These are phyloP conservation scores for Chelonoidis abingdonii DNA, from an alignment of 2,113 vertebrate species.

Conservation along the genomic window DNA sequence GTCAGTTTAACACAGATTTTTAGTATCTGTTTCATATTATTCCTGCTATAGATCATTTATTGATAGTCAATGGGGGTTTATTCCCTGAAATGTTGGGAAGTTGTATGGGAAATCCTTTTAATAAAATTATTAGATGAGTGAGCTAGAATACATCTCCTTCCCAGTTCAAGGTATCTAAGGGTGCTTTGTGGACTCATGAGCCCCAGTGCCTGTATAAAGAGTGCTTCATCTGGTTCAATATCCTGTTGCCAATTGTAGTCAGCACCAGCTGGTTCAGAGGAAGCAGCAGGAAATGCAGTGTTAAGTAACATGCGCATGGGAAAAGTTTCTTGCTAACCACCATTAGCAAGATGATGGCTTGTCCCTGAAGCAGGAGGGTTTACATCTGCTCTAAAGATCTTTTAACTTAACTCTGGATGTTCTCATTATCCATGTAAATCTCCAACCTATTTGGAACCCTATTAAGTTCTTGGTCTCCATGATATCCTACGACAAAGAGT, in stretches of 20 bases:
- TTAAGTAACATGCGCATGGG: neutral
- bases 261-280: slow-evolving; percentile 19
- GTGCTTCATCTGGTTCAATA: neutral
- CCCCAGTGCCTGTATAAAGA: slow-evolving; percentile 1
- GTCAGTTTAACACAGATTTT: neutral
- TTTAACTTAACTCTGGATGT: neutral
- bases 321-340: neutral
- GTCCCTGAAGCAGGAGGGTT: neutral
- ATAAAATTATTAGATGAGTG: neutral
- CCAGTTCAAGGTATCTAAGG: neutral
- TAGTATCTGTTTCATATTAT: neutral
- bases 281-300: neutral
- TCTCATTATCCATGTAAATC: fast-evolving
- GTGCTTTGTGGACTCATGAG: slow-evolving; percentile 18
- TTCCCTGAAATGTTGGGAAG: slow-evolving; percentile 4
- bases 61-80: slow-evolving; percentile 26
- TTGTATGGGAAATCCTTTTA: neutral
- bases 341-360: neutral
- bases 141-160: neutral
- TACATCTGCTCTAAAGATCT: neutral
- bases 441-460: neutral
- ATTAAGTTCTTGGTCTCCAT: neutral
- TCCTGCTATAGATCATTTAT: neutral
- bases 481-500: neutral
- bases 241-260: slow-evolving; percentile 1